Evolutionary conservation across 2,888 invertebrate species (phyloP), one percentile per base, ranked within the genome.

Genomic region (Euplagia quadripunctaria): DNA sequence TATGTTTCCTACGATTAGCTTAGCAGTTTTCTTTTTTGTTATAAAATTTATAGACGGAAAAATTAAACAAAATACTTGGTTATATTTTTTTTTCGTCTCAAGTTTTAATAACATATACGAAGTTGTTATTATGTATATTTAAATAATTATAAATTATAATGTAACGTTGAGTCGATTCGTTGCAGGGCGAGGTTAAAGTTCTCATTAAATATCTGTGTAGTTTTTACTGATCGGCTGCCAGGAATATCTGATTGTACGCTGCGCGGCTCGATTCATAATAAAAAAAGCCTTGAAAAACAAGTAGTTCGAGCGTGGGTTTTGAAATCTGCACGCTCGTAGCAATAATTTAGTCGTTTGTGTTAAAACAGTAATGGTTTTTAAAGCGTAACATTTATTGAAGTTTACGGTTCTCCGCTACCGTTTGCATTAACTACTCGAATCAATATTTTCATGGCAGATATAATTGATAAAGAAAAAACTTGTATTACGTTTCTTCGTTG

Each of bases 161-260:
- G 73, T 75, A 77, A 82, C 55, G 61, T 76, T 76, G 75, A 74
- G 74, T 75, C 72, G 71, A 75, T 74, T 77, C 71, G 73, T 72
- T 79, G 74, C 77, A 80, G 73, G 74, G 70, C 79, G 83, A 86
- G 89, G 89, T 91, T 89, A 90, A 90, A 89, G 87, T 88, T 91
- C 90, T 86, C 90, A 90, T 92, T 89, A 89, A 86, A 85, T 85
- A 81, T 82, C 80, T 80, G 86, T 86, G 77, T 83, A 86, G 79
- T 87, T 91, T 91, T 91, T 90, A 86, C 85, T 80, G 87, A 89
- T 90, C 88, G 85, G 86, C 85, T 85, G 87, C 86, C 86, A 84
- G 86, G 80, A 89, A 87, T 88, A 89, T 89, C 87, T 84, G 89
- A 90, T 90, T 87, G 86, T 87, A 88, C 68, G 80, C 78, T 12